These are phyloP conservation scores for Nomia melanderi DNA, from an alignment of 1,140 invertebrate species.

Conservation along the genomic window DNA sequence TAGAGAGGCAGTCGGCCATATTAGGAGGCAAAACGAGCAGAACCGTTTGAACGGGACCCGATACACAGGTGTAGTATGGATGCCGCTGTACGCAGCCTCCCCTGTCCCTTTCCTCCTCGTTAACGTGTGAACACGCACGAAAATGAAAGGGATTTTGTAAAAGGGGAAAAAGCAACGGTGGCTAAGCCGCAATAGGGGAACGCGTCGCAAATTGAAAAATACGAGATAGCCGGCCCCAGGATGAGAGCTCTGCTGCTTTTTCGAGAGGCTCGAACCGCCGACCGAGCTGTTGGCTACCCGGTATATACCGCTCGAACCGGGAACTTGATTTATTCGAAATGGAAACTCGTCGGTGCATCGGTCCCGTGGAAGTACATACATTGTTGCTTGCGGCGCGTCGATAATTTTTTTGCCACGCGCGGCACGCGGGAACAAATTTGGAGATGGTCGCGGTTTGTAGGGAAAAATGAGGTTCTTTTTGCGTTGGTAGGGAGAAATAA, in stretches of 20 bases:
- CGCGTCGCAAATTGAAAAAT: slow-evolving; percentile 15
- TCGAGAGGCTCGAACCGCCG: not conserved
- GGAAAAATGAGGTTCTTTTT: no score
- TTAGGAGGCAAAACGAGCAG: slow-evolving; percentile 11
- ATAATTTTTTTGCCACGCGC: not conserved
- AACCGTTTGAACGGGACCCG: slow-evolving; percentile 6
- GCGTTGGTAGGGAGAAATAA: no score
- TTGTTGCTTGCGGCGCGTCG: no score
- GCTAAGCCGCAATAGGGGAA: slow-evolving; percentile 8
- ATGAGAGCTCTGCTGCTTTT: not conserved
- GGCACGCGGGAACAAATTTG: no score
- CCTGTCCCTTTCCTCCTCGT: slow-evolving; percentile 17
- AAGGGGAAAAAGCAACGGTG: slow-evolving; percentile 11
- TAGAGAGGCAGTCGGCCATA: slow-evolving; percentile 10
- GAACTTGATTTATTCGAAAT: not conserved
- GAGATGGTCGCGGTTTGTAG: no score
- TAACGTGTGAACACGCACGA: slow-evolving; percentile 14
- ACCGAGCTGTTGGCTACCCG: not conserved
- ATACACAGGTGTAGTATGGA: not conserved
- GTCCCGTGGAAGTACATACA: not conserved
- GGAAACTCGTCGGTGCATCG: not conserved
- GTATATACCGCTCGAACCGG: not conserved
- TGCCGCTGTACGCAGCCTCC: no score
- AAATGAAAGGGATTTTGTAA: slow-evolving; percentile 16
- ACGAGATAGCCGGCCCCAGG: slow-evolving; percentile 1